phyloP scores from a whole-genome alignment of 2,113 vertebrate species.

The Varanus komodoensis region DNA sequence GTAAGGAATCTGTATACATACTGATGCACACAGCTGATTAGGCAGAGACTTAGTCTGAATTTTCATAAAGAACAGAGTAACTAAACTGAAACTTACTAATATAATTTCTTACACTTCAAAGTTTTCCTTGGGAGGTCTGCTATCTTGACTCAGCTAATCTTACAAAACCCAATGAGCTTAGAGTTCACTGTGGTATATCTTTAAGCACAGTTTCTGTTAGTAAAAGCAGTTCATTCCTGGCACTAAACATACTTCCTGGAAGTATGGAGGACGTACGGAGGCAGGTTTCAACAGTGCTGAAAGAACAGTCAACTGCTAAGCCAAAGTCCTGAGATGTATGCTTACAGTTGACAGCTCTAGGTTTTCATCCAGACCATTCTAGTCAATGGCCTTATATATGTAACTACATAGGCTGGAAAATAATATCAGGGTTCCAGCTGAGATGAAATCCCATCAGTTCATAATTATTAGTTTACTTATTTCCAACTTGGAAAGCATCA shows the following conservation, averaged over 20 bases:
- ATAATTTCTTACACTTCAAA: neutral
- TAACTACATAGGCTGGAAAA: neutral
- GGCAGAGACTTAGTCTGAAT: neutral
- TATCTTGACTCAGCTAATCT: neutral
- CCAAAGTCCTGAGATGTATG: neutral
- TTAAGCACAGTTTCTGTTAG: neutral
- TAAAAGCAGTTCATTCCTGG: neutral
- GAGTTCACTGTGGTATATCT: neutral
- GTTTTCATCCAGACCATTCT: neutral
- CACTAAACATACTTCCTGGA: neutral
- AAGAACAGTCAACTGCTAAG: neutral
- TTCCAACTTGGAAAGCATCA: neutral
- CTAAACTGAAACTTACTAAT: neutral
- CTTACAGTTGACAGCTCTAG: neutral
- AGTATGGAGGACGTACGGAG: neutral
- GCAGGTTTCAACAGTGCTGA: neutral
- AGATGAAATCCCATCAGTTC: neutral
- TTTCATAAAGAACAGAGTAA: neutral
- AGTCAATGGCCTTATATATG: neutral
- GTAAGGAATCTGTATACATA: no score
- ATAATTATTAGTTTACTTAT: slow-evolving; percentile 16
- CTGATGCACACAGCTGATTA: neutral
- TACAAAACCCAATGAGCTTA: neutral
- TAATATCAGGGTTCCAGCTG: neutral
- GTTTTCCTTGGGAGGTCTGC: neutral